Base-by-base conservation (phyloP, 2,797 vertebrate genomes). In the Pteronotus mesoamericanus region DNA sequence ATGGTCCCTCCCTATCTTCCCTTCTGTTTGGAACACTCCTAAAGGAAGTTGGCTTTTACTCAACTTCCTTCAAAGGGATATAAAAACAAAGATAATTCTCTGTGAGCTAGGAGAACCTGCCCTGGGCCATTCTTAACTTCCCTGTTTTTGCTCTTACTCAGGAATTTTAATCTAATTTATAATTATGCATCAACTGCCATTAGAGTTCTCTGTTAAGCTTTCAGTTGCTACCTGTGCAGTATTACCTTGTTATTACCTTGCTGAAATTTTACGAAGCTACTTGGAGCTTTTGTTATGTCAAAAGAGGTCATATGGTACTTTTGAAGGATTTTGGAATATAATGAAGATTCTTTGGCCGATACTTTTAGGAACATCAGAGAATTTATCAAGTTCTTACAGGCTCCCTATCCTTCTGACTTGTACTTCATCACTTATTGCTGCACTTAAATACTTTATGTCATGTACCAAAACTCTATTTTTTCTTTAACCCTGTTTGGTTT, bases 11-110 rank as follows among this genome's bases (percentile, higher is more conserved):
- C 89, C 37, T 89, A 37, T 55, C 85, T 82, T 97, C 32, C 95
- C 55, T 94, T 95, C 57, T 82, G 42, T 95, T 72, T 71, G 37
- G 39, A 39, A 64, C 77, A 59, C 93, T 93, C 92, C 90, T 97
- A 91, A 82, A 96, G 95, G 97, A 97, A 96, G 59, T 74, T 95
- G 86, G 91, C 94, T 90, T 97, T 91, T 89, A 86, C n/a, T 90
- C 94, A 96, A 4, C 53, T 89, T 97, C 95, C 80, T 96, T 80
- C 26, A 72, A 74, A 94, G 74, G 44, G 86, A 57, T 93, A 72
- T 32, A 57, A 93, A 97, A 97, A 94, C 88, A 96, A 92, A 88
- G 66, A 75, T 77, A 57, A 18, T 92, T 86, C 44, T 91, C 75
- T 83, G 46, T 90, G 78, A n/a, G 37, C 29, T 51, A 68, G 82